A percentile compares a stretch with the other conserved stretches of the same genome.
Conservation (phyloP, 2,888 invertebrate species). For the Tachystola acroxantha region DNA sequence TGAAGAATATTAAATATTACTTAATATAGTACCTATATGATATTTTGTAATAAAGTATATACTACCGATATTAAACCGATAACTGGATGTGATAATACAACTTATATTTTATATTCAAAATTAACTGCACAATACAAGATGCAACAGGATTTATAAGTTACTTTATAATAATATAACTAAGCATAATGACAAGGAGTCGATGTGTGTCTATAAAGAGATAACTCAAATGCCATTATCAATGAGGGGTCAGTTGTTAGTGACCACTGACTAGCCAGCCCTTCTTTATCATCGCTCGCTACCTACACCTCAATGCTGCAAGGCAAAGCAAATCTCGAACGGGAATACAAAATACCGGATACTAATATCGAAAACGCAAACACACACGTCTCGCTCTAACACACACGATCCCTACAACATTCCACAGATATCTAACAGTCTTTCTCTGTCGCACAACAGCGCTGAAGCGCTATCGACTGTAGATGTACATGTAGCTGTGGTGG, state of each 20-base stretch:
- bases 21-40: no score
- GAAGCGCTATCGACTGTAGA: constrained; percentile 23
- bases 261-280: constrained; percentile 32
- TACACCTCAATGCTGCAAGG: constrained; percentile 47
- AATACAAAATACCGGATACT: constrained; percentile 72
- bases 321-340: constrained; percentile 57
- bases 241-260: constrained; percentile 48
- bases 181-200: no score
- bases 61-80: no score
- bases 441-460: constrained; percentile 29
- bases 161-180: no score
- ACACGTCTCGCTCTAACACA: constrained; percentile 36
- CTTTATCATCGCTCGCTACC: constrained; percentile 40
- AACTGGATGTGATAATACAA: no score
- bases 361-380: constrained; percentile 28
- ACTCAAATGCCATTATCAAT: no score
- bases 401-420: constrained; percentile 10
- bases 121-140: no score
- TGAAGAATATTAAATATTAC: no score
- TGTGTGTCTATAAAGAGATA: no score
- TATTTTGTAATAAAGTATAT: no score
- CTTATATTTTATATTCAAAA: no score
- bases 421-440: constrained; percentile 29
- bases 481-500: constrained; percentile 40
- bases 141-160: no score